Evolutionary conservation across 2,113 vertebrate genomes (phyloP).

Genomic region (Mungos mungo): DNA sequence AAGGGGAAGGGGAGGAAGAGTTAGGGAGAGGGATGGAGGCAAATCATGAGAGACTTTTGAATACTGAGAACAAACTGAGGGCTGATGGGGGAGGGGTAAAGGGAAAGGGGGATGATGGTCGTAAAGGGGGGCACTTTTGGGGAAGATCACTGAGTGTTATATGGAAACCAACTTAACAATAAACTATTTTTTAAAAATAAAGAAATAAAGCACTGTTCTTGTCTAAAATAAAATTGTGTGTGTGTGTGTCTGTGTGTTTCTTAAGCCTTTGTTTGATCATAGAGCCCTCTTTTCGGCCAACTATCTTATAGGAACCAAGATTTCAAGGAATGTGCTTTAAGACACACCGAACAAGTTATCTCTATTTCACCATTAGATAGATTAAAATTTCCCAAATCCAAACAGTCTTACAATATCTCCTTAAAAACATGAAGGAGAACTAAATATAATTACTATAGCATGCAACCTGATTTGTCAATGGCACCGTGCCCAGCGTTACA

Average conservation of each 20-base stretch:
- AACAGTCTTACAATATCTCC: not conserved
- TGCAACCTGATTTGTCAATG: not conserved
- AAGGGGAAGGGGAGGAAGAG: no score
- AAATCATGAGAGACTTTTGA: no score
- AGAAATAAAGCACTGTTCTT: not conserved
- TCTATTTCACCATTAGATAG: not conserved
- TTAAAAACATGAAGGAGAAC: not conserved
- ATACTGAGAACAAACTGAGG: no score
- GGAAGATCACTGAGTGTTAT: no score
- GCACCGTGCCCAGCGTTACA: not conserved
- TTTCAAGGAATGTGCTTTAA: not conserved
- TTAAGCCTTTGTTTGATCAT: not conserved
- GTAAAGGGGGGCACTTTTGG: no score
- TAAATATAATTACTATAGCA: not conserved
- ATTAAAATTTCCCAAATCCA: not conserved
- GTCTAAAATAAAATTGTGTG: not conserved
- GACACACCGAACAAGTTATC: not conserved
- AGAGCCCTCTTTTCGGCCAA: not conserved
- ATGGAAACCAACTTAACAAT: no score
- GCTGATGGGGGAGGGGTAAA: no score
- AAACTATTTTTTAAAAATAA: no score
- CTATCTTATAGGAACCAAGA: not conserved
- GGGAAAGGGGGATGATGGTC: no score
- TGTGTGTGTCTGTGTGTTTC: not conserved
- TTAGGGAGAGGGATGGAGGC: no score